Percentiles rank a stretch among this genome's conserved stretches.
These are phyloP conservation scores for Diarsia brunnea DNA, from an alignment of 2,888 invertebrate species.

Conservation along the genomic window DNA sequence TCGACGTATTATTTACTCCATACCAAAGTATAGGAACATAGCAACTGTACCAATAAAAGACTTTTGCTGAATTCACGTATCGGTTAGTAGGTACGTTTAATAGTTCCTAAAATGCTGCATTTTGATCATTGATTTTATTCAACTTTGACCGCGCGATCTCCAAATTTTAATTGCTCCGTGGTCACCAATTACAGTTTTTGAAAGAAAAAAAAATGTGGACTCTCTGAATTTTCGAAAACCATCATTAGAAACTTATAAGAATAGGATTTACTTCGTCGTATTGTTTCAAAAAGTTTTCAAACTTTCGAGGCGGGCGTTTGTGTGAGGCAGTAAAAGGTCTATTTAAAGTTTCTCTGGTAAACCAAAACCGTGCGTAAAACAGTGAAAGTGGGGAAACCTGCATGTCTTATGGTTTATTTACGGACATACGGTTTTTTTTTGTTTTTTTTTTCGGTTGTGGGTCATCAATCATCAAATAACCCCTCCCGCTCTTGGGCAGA, in stretches of 20 bases:
- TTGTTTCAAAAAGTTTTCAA: constrained; percentile 5
- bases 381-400: no score
- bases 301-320: not conserved
- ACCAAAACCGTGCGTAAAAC: no score
- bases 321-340: not conserved
- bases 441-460: no score
- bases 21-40: not conserved
- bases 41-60: not conserved
- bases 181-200: not conserved
- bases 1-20: not conserved
- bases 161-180: constrained; percentile 11
- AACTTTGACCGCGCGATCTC: not conserved
- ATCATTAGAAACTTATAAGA: no score
- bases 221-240: not conserved
- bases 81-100: not conserved
- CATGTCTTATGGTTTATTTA: no score
- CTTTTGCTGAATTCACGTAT: not conserved
- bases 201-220: not conserved
- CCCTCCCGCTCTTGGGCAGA: no score
- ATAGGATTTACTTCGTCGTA: constrained; percentile 6
- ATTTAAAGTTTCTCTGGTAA: no score
- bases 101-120: no score
- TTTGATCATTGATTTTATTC: no score
- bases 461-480: no score
- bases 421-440: no score